These are phyloP conservation scores for Salticus scenicus DNA, from an alignment of 2,888 invertebrate species.

Conservation along the genomic window DNA sequence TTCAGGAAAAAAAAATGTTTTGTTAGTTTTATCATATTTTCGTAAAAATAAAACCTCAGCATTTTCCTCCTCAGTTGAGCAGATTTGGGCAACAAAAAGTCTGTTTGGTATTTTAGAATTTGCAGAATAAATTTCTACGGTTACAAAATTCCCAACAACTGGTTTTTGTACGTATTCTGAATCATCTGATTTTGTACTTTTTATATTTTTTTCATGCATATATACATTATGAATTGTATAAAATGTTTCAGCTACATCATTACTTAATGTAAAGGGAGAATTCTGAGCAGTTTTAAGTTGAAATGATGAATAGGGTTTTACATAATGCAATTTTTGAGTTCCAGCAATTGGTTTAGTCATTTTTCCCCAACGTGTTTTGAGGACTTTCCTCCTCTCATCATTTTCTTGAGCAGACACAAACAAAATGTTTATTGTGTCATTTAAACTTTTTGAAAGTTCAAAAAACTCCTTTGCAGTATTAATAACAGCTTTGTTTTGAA, in stretches of 20 bases:
- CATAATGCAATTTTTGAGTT: not conserved
- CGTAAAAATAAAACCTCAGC: not conserved
- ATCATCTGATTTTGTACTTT: not conserved
- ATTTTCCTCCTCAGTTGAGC: not conserved
- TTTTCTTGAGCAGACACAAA: not conserved
- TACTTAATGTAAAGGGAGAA: conserved; percentile 1
- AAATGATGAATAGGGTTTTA: not conserved
- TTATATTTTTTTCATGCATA: not conserved
- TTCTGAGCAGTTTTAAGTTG: not conserved
- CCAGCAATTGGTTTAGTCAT: not conserved
- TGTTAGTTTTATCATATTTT: not conserved
- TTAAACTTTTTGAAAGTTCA: conserved; percentile 11
- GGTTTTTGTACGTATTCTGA: not conserved
- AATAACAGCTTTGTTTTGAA: conserved; percentile 9
- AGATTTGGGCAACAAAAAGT: conserved; percentile 1
- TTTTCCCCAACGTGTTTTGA: not conserved
- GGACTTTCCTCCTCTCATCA: not conserved
- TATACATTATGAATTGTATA: conserved; percentile 11
- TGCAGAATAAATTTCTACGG: not conserved
- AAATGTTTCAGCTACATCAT: not conserved
- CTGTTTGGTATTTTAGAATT: not conserved
- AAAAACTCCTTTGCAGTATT: not conserved
- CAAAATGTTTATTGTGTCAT: not conserved
- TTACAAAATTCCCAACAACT: not conserved
- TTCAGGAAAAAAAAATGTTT: not conserved